Evolutionary conservation across 2,113 vertebrate genomes (phyloP).

Genomic region (Sigmodon hispidus): DNA sequence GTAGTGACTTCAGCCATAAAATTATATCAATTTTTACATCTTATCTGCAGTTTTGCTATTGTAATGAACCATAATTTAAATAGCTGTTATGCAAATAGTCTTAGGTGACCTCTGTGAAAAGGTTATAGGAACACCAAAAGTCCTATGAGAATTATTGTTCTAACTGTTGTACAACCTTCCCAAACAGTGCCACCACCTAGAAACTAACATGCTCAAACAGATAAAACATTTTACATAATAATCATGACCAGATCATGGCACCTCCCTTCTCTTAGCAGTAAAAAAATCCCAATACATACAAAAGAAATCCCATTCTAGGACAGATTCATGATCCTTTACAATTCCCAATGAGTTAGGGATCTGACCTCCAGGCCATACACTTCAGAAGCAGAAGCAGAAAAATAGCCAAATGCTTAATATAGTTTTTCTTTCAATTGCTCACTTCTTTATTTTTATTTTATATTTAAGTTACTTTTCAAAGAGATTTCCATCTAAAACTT

Average conservation of each 20-base stretch:
- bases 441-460: background rate
- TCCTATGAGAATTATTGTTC: too few relatives aligned
- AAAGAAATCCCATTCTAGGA: background rate
- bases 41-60: background rate
- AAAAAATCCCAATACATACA: background rate
- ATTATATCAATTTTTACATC: background rate
- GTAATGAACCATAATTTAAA: background rate
- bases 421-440: background rate
- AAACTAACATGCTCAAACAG: background rate
- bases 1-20: background rate
- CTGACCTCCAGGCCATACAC: background rate
- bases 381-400: background rate
- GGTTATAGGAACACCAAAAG: background rate
- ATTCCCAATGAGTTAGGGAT: background rate
- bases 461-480: conserved; percentile 19
- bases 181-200: background rate
- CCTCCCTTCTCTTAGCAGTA: background rate
- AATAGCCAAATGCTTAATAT: background rate
- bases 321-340: background rate
- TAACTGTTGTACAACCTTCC: background rate
- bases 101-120: background rate
- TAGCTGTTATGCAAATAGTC: background rate
- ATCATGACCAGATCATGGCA: too few relatives aligned
- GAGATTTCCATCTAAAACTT: background rate
- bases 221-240: background rate